These are phyloP conservation scores for Drosophila asahinai DNA, from an alignment of 1,140 invertebrate genomes.

Conservation along the genomic window DNA sequence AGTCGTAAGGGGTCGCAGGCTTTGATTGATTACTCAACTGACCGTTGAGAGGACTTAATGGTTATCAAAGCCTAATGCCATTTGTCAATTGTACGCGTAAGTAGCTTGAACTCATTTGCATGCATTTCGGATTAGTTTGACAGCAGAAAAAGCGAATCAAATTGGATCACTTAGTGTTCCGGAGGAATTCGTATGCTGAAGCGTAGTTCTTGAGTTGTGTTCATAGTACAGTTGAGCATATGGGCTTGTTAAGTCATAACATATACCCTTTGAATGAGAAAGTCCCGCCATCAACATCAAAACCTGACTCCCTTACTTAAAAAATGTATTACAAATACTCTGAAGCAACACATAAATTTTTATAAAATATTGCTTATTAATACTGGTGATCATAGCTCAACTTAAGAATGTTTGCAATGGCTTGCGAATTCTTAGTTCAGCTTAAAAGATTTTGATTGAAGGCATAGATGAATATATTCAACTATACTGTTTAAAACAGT, in stretches of 20 bases:
- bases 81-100: slow-evolving; percentile 57
- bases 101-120: slow-evolving; percentile 47
- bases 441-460: too few species aligned
- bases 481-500: too few species aligned
- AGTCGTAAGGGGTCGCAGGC: slow-evolving; percentile 23
- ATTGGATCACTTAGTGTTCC: slow-evolving; percentile 1
- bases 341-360: too few species aligned
- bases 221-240: neutral
- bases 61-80: slow-evolving; percentile 66
- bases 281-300: neutral
- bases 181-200: slow-evolving; percentile 4
- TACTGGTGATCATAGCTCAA: too few species aligned
- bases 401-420: too few species aligned
- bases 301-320: too few species aligned
- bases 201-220: slow-evolving; percentile 1
- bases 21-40: slow-evolving; percentile 80
- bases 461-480: too few species aligned
- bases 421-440: too few species aligned
- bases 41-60: slow-evolving; percentile 78
- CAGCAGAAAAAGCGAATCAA: slow-evolving; percentile 21
- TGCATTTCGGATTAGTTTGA: slow-evolving; percentile 46
- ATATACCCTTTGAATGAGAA: neutral
- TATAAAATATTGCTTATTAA: too few species aligned
- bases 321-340: too few species aligned
- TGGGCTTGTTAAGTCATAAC: neutral